Evolutionary conservation across 2,888 invertebrate species (phyloP), one percentile per base, ranked within the genome.

Genomic region (Tanypteryx hageni): DNA sequence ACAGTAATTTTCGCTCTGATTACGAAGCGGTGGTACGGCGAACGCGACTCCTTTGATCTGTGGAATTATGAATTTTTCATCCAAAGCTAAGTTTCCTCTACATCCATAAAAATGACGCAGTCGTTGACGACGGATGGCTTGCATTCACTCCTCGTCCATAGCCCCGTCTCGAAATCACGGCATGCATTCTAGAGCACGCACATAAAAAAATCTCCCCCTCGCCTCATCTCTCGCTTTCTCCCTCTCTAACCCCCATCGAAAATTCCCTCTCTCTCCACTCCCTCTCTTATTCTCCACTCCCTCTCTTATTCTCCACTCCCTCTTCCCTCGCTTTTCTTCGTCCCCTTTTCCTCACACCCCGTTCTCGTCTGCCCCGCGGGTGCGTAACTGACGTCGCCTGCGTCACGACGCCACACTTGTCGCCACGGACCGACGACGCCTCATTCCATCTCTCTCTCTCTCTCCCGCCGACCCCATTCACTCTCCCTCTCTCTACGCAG

Each of bases 311-410:
- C 58, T 2, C 59, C 16, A 31, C 44, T 31, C 61, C 27, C 22
- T 16, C 22, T 13, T 22, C 59, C 22, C 59, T 22, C 59, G 58
- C 31, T 13, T 22, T 44, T 27, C 61, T 16, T 14, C 10, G 16
- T 31, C 9, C 85, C 58, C 2, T 58, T 22, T 8, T 31, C 31
- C 81, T 31, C 27, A 81, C 81, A 22, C 22, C 11, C 82, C 82
- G 5, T 56, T 44, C 82, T 57, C 13, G 18, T 44, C 82, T 57
- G 18, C 57, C 61, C 57, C 56, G 56, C 56, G 84, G 86, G 86
- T 68, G 89, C 89, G 89, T 89, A 64, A 44, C 89, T 61, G 89
- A 89, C 89, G 89, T 83, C 83, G 83, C 56, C 83, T 57, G 83
- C 83, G 83, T 27, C 89, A 86, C 86, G 31, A 56, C 83, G 44